Conservation (phyloP, 2,888 invertebrate species). For the Drosophila prostipennis region DNA sequence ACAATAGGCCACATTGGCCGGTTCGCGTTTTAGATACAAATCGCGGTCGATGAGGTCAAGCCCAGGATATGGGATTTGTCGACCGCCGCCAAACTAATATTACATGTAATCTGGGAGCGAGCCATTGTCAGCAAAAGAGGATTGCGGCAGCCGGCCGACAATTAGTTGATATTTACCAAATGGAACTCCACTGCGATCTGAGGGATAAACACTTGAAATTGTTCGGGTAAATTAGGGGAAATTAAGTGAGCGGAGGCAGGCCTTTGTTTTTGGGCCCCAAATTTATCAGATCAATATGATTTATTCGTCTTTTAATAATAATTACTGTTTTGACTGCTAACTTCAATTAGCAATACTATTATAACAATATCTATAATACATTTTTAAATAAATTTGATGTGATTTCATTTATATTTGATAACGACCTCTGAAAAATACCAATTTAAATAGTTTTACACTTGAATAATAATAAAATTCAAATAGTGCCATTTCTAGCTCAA, state of each 20-base stretch:
- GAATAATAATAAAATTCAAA: constrained; percentile 3
- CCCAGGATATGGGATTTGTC: constrained; percentile 25
- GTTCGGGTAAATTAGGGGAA: constrained; percentile 2
- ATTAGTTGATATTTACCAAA: constrained; percentile 32
- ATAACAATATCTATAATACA: no score
- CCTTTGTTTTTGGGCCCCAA: no score
- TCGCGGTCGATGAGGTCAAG: constrained; percentile 30
- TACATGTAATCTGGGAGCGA: constrained; percentile 1
- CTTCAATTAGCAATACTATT: no score
- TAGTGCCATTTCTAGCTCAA: constrained; percentile 9
- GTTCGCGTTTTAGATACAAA: constrained; percentile 61
- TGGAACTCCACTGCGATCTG: constrained; percentile 9
- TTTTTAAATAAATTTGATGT: neutral
- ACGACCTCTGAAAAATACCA: neutral
- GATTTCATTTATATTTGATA: neutral
- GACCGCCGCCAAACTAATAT: constrained; percentile 40
- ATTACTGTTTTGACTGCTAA: no score
- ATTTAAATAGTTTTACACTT: neutral
- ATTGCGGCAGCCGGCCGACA: constrained; percentile 21
- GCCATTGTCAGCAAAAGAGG: constrained; percentile 28
- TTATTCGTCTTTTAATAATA: no score
- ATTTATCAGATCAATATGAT: no score
- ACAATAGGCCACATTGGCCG: constrained; percentile 49
- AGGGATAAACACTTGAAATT: constrained; percentile 24
- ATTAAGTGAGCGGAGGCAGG: neutral